Evolutionary conservation across 92 coral and sea anemone genomes (phyloP).

Genomic region (Ricordea florida): DNA sequence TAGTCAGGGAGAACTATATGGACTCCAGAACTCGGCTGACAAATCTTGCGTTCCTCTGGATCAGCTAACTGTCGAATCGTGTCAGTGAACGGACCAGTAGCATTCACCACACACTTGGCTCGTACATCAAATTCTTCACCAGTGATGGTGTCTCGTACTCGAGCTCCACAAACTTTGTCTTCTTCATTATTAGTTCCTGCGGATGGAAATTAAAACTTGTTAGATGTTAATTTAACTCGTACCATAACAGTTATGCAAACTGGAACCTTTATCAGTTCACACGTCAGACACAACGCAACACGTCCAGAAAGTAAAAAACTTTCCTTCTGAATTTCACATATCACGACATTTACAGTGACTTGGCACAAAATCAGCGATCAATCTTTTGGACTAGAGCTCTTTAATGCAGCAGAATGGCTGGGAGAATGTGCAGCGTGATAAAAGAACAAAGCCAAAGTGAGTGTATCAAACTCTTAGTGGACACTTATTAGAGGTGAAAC

Average conservation of each 20-base stretch:
- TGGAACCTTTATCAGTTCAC: not conserved
- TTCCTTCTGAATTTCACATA: too few species aligned
- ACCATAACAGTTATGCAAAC: not conserved
- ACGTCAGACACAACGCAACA: too few species aligned
- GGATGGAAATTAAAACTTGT: not conserved
- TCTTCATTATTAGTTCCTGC: conserved; percentile 63
- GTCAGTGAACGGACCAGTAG: conserved; percentile 97
- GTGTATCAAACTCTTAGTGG: too few species aligned
- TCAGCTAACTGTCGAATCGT: conserved; percentile 81
- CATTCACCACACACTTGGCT: conserved; percentile 97
- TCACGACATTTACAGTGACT: too few species aligned
- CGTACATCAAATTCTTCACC: conserved; percentile 90
- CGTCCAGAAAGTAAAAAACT: too few species aligned
- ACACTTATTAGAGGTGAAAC: too few species aligned
- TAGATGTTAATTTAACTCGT: not conserved
- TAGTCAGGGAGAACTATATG: conserved; percentile 93
- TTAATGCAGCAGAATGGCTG: too few species aligned
- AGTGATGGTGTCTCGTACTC: conserved; percentile 73
- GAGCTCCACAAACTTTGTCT: conserved; percentile 95
- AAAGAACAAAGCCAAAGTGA: too few species aligned
- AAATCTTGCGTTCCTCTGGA: conserved; percentile 60
- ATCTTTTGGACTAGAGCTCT: too few species aligned
- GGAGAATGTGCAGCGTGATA: too few species aligned
- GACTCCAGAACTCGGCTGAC: conserved; percentile 95
- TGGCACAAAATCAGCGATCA: too few species aligned